phyloP scores from a whole-genome alignment of 2,113 vertebrate genomes.

The Sclerurus mexicanus region DNA sequence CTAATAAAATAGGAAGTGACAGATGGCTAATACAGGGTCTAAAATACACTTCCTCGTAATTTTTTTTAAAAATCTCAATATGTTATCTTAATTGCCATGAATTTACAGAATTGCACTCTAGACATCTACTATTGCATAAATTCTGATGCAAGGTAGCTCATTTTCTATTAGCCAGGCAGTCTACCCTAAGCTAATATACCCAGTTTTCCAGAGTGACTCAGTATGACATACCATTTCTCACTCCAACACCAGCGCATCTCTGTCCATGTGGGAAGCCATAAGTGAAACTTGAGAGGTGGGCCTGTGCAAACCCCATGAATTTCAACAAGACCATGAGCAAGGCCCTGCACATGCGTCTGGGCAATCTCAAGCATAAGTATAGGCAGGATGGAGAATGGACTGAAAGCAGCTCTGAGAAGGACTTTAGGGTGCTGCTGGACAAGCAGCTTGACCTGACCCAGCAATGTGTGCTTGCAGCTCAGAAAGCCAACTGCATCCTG shows the following conservation, averaged over 20 bases:
- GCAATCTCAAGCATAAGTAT: not conserved
- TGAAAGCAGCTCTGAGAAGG: not conserved
- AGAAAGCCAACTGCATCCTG: not conserved
- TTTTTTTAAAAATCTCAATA: not conserved
- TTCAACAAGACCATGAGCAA: not conserved
- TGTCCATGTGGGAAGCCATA: rapidly evolving
- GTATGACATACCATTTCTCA: not conserved
- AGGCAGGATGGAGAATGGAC: not conserved
- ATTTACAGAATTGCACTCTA: not conserved
- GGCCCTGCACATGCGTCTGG: rapidly evolving
- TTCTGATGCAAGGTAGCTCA: not conserved
- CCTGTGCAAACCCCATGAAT: not conserved
- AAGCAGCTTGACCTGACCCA: not conserved
- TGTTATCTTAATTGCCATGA: not conserved
- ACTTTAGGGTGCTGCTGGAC: not conserved
- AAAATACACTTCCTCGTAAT: not conserved
- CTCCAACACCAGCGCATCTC: not conserved
- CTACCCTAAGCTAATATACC: not conserved
- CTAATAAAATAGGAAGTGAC: not conserved
- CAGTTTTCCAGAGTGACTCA: not conserved
- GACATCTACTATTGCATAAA: not conserved
- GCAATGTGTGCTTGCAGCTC: rapidly evolving
- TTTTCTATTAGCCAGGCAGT: not conserved
- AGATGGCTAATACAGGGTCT: not conserved
- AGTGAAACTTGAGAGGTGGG: not conserved